Base-by-base conservation (phyloP, 2,113 vertebrate species). In the Nothobranchius kuhntae region DNA sequence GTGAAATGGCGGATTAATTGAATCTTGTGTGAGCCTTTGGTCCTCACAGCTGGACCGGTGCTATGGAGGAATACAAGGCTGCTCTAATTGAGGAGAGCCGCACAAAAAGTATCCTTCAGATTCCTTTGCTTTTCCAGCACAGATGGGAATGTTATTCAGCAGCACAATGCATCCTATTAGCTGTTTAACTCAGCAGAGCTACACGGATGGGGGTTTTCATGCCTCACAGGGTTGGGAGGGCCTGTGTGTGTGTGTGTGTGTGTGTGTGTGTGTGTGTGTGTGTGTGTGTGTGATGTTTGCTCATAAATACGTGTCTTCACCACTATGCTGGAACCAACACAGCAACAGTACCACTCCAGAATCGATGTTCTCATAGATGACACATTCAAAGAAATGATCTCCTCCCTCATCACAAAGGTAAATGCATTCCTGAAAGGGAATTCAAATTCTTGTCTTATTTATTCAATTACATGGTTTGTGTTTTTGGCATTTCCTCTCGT, bases 261-360 rank as follows among this genome's bases (percentile, higher is more conserved):
- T 36, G 30, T 61, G 45, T 13, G 47, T 51, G 35, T 21, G 17
- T 74, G 46, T 78, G 57, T 38, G 36, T 52, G n/a, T 46, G 61
- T 17, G 40, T 26, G n/a, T 59, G 17, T 59, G 57, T 7, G 42
- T 60, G 57, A 21, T 21, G 21, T 21, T 21, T 21, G 21, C 21
- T 21, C 21, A 21, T 21, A 21, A 21, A 21, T 21, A 21, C 21
- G 30, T 4, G 30, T 30, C 30, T 30, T 30, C 30, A 30, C 30
- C 30, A 30, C 30, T 30, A 4, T 30, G 30, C 30, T 30, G 30
- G 30, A 30, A 12, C 11, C 30, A 13, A 17, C 14, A 87, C 92
- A 99, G 96, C 96, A 97, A 89, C 98, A 99, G 82, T 98, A 99
- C 92, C 97, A 99, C 90, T 97, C 96, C 55, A 99, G 96, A 93